Base-by-base conservation (phyloP, 2,113 vertebrate species). In the Asarcornis scutulata region DNA sequence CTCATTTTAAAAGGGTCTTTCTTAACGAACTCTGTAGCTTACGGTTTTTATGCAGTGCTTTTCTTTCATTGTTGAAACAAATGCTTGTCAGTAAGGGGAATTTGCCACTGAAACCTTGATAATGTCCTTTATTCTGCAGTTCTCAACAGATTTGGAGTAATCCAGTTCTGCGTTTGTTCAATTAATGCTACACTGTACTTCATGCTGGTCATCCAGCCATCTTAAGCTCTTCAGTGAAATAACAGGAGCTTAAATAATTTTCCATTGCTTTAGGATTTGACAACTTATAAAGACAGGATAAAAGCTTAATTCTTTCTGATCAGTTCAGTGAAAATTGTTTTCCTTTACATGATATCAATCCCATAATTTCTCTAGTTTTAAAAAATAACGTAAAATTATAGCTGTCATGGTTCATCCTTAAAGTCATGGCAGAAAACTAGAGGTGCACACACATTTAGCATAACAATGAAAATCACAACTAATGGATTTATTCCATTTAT, bases 101-200 rank as follows among this genome's bases (percentile, higher is more conserved):
- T 88, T 78, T 94, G 93, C 77, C 72, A 85, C 58, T 71, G 85
- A 95, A 97, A 81, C 86, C 93, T 86, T 95, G 90, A 97, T 97
- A 96, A 88, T 67, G 95, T 95, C 84, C 79, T 97, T 97, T 94
- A 96, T 97, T 97, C 94, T 96, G 93, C 18, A 42, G 50, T 93
- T 96, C 91, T 97, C 89, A 95, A 89, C 31, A 96, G 97, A 97
- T 92, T 77, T 94, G 78, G 86, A 88, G 83, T 89, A 97, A 89
- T 86, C 89, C 96, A 97, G 96, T 96, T 96, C 89, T 93, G 86
- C 86, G 93, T 96, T 96, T 97, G 88, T 94, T 97, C 96, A 96
- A 77, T 96, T 97, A 97, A 96, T 95, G 56, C 63, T 95, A 72
- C 9, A 8, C 48, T 95, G 63, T 84, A 88, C 97, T 91, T 97